These are phyloP conservation scores for Drosophila peninsularis DNA, from an alignment of 2,888 invertebrate genomes.

Conservation along the genomic window DNA sequence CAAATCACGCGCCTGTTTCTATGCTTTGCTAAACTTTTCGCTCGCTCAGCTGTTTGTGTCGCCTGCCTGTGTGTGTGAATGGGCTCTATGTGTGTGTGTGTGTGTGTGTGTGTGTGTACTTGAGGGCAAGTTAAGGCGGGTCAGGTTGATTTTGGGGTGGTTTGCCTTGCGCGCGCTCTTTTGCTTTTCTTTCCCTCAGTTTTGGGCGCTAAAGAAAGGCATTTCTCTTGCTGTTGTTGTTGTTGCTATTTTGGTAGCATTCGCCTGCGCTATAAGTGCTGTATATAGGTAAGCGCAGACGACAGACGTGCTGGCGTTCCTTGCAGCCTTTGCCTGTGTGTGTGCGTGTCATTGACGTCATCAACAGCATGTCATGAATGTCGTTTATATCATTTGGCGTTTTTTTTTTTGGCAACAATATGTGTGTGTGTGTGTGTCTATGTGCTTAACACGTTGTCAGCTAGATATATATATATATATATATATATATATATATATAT, in stretches of 20 bases:
- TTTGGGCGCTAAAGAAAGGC: conserved; percentile 43
- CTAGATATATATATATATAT: conserved; percentile 7
- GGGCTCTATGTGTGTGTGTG: conserved; percentile 21
- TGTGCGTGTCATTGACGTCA: conserved; percentile 73
- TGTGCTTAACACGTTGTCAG: conserved; percentile 39
- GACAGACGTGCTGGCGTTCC: conserved; percentile 57
- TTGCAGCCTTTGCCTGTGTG: conserved; percentile 25
- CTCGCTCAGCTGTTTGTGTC: conserved; percentile 56
- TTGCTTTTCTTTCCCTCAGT: conserved; percentile 28
- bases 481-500: background rate
- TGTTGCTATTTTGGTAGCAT: conserved; percentile 70
- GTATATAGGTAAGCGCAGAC: conserved; percentile 34
- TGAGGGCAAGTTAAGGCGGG: conserved; percentile 73
- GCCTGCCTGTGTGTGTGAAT: conserved; percentile 18
- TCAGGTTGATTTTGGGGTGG: conserved; percentile 68
- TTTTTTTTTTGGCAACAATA: conserved; percentile 25
- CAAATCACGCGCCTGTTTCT: conserved; percentile 75
- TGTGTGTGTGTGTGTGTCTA: conserved; percentile 14
- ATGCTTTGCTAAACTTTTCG: conserved; percentile 72
- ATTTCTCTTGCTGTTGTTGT: conserved; percentile 39
- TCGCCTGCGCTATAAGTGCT: conserved; percentile 41
- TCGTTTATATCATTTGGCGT: conserved; percentile 54
- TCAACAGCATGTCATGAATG: conserved; percentile 81
- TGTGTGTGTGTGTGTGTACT: conserved; percentile 44
- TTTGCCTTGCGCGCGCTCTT: conserved; percentile 42